Percentiles rank a stretch among this genome's conserved stretches.
Evolutionary conservation across 2,888 invertebrate genomes (phyloP).

Genomic region (Stegana nigrithorax): DNA sequence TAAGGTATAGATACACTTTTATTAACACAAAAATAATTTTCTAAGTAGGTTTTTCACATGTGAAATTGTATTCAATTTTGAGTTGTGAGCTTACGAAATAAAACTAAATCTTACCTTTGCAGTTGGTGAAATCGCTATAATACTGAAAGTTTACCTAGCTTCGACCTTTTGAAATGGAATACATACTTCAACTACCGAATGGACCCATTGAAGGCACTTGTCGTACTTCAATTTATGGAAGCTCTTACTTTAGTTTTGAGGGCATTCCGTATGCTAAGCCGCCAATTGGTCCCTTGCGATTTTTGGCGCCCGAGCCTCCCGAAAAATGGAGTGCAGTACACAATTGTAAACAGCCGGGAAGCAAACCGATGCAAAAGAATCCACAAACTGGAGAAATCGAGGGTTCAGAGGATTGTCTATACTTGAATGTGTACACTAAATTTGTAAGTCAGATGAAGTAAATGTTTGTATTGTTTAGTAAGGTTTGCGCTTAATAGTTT

Average conservation of each 20-base stretch:
- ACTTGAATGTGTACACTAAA: constrained; percentile 69
- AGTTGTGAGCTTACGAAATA: too few relatives aligned
- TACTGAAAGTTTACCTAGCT: too few relatives aligned
- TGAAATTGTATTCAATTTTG: too few relatives aligned
- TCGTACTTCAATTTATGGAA: constrained; percentile 44
- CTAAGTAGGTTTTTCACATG: too few relatives aligned
- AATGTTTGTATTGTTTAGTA: too few relatives aligned
- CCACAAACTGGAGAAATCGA: constrained; percentile 44
- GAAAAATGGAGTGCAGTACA: constrained; percentile 65
- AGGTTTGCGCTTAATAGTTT: neutral
- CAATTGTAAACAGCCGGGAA: constrained; percentile 61
- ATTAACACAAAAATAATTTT: too few relatives aligned
- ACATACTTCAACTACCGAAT: constrained; percentile 36
- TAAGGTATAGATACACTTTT: too few relatives aligned
- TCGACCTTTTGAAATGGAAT: neutral
- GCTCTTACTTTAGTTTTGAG: constrained; percentile 51
- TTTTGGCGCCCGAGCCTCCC: constrained; percentile 57
- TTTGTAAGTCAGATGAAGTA: too few relatives aligned
- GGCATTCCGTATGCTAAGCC: constrained; percentile 60
- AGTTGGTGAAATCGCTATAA: too few relatives aligned
- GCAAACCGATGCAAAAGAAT: constrained; percentile 59
- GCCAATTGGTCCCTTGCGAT: constrained; percentile 51
- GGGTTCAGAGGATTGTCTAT: constrained; percentile 71
- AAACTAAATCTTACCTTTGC: too few relatives aligned
- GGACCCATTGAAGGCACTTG: constrained; percentile 53